phyloP scores from a whole-genome alignment of 2,113 vertebrate species.

The Alexandromys fortis region DNA sequence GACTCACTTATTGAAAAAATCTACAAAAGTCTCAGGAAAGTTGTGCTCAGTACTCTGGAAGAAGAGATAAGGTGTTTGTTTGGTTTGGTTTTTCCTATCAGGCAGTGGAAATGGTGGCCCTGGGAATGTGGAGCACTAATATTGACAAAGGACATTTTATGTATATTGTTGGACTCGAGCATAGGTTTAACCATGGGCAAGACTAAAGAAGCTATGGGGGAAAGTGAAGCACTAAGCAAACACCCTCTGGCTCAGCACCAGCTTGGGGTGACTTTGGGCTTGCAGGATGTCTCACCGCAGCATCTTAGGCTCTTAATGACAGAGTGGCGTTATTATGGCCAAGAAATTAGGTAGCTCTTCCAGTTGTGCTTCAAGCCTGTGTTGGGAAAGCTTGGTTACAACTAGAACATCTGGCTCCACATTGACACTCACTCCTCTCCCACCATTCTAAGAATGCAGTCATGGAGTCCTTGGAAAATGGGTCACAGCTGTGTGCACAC shows the following conservation, averaged over 20 bases:
- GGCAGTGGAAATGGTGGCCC: too few relatives aligned
- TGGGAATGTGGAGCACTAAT: background rate
- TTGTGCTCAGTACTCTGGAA: background rate
- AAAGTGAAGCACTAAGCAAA: background rate
- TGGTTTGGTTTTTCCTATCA: too few relatives aligned
- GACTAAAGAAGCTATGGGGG: background rate
- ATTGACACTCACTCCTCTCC: too few relatives aligned
- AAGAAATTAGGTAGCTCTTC: background rate
- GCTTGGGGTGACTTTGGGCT: background rate
- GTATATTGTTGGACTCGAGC: background rate
- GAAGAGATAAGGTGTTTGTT: too few relatives aligned
- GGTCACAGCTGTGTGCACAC: background rate
- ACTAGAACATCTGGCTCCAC: background rate
- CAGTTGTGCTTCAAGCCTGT: too few relatives aligned
- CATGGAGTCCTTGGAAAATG: background rate
- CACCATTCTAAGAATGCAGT: too few relatives aligned
- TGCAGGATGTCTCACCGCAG: background rate
- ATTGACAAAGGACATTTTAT: background rate
- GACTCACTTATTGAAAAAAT: background rate
- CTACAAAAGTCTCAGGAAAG: background rate
- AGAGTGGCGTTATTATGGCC: background rate
- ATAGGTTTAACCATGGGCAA: background rate
- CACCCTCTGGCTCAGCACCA: background rate
- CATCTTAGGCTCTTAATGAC: background rate
- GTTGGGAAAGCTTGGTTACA: too few relatives aligned